These are phyloP conservation scores for Acrobasis suavella DNA, from an alignment of 2,888 invertebrate genomes.

Conservation along the genomic window DNA sequence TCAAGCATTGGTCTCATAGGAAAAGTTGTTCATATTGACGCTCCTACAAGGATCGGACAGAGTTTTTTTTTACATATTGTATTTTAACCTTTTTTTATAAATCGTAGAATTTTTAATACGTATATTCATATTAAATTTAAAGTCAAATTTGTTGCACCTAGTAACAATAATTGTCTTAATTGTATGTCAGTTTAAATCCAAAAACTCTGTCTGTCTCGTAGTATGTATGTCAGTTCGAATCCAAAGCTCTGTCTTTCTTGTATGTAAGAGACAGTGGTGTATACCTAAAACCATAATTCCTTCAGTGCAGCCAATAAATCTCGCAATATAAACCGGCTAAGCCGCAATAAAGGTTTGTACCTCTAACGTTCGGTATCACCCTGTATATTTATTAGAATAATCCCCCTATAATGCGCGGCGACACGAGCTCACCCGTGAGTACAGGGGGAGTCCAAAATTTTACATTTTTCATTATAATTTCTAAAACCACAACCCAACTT, in stretches of 20 bases:
- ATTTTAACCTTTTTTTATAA: too few relatives aligned
- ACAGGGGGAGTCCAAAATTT: conserved; percentile 38
- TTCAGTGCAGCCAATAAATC: conserved; percentile 10
- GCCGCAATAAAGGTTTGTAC: conserved; percentile 21
- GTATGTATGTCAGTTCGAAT: not conserved
- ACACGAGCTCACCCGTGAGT: conserved; percentile 43
- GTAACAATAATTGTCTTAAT: too few relatives aligned
- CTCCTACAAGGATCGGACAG: too few relatives aligned
- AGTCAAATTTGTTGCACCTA: too few relatives aligned
- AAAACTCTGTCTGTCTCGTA: not conserved
- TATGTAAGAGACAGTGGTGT: not conserved
- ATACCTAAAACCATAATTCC: not conserved
- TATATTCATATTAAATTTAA: too few relatives aligned
- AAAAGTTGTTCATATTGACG: too few relatives aligned
- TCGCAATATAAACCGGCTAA: conserved; percentile 9
- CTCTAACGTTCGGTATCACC: conserved; percentile 38
- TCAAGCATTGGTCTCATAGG: too few relatives aligned
- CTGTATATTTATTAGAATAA: conserved; percentile 70
- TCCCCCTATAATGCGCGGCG: conserved; percentile 56
- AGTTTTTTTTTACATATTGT: too few relatives aligned
- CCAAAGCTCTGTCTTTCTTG: not conserved
- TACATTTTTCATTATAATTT: conserved; percentile 18
- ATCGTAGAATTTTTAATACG: too few relatives aligned
- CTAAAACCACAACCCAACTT: too few relatives aligned
- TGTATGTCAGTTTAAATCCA: too few relatives aligned